Base-by-base conservation (phyloP, 2,888 invertebrate genomes). In the Creontiades dilutus region DNA sequence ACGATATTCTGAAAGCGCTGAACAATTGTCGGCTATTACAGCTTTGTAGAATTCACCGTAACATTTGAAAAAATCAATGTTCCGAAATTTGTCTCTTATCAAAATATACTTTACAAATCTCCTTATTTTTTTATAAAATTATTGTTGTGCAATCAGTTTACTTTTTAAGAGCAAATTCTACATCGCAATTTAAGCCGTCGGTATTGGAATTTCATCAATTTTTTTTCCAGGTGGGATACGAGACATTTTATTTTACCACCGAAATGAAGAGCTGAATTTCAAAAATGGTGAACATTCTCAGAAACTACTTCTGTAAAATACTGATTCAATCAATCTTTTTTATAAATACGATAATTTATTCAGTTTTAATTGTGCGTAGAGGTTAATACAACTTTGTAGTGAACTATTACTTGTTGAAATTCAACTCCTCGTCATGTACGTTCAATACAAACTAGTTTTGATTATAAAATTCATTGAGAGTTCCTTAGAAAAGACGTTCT, bases 91-190 rank as follows among this genome's bases (percentile, higher is more conserved):
- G n/a, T 86, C 52, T 75, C 55, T 86, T 68, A 68, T 86, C 86
- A 86, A 86, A 86, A 86, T 75, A 86, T 86, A 86, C 37, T 61
- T 19, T 82, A 75, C 75, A 86, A 86, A 75, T 86, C 86, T 82
- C 82, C 52, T 52, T 82, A 68, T 68, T 11, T 47, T 81, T 23
- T 75, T 75, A n/a, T 37, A 37, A 37, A 37, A 46, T 55, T 52
- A 28, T 37, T 85, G 55, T 85, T 85, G 85, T 85, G 85, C 85
- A 85, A 86, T 28, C 68, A 13, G 86, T 47, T 75, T 75, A 86
- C 75, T 28, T 19, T 82, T 52, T 47, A 14, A 61, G 85, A 85
- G 57, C 86, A 86, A 82, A 86, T 75, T 86, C 86, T 86, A 86
- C 86, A 86, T 68, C 86, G 86, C 86, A n/a, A 48, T 46, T 75